Evolutionary conservation across 1,140 invertebrate species (phyloP).

Genomic region (Andricus grossulariae): DNA sequence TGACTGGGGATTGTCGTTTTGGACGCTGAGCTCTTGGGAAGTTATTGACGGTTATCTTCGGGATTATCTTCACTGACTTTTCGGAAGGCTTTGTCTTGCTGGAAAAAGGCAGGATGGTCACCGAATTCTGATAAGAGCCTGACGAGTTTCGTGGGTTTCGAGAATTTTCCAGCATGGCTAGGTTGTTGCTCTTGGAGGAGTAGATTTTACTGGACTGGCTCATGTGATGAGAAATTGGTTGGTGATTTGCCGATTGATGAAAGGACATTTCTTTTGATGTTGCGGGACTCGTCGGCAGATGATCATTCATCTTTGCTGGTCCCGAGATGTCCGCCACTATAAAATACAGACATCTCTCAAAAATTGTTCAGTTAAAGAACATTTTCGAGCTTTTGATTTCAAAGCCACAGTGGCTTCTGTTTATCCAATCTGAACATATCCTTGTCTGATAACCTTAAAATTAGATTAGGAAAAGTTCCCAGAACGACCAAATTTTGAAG

Average conservation of each 20-base stretch:
- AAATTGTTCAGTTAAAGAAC: not conserved
- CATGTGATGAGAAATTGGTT: no score
- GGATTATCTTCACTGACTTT: constrained; percentile 66
- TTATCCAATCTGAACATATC: not conserved
- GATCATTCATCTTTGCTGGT: constrained; percentile 37
- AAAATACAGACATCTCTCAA: constrained; percentile 65
- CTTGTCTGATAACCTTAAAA: constrained; percentile 3
- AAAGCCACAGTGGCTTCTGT: constrained; percentile 29
- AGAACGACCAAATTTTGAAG: no score
- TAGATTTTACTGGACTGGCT: constrained; percentile 23
- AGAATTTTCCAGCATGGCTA: constrained; percentile 36
- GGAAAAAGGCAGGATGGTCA: constrained; percentile 57
- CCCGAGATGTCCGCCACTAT: constrained; percentile 62
- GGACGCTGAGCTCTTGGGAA: constrained; percentile 33
- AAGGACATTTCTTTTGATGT: constrained; percentile 21
- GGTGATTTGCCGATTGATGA: not conserved
- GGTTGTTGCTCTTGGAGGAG: constrained; percentile 16
- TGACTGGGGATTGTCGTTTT: constrained; percentile 42
- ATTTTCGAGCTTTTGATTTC: constrained; percentile 11
- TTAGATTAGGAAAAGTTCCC: no score
- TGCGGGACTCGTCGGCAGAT: constrained; percentile 32
- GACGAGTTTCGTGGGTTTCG: not conserved
- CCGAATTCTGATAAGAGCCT: constrained; percentile 42
- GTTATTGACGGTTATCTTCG: constrained; percentile 71
- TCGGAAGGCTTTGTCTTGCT: constrained; percentile 51